Base-by-base conservation (phyloP, 1,140 invertebrate species). In the Pogonognathellus flavescens region DNA sequence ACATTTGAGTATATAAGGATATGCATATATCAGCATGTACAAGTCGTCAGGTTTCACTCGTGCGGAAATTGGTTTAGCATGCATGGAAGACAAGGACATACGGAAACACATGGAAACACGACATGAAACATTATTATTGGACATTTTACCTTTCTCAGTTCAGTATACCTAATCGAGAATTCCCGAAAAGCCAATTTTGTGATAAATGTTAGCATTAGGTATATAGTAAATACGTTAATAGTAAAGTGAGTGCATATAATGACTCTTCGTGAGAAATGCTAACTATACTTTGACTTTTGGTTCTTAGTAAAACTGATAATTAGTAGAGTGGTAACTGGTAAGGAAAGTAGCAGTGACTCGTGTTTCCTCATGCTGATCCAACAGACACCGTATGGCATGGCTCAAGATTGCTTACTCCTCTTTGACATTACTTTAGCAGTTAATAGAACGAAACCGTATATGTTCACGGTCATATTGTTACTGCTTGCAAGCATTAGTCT, bases 61-160 rank as follows among this genome's bases (percentile, higher is more conserved):
- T 72, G 66, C 66, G 66, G 66, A 72, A 72, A 72, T 72, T 72
- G 66, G 66, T 72, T 72, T 72, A 72, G 66, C 66, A 72, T 72
- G 31, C 22, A 72, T 31, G 66, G 16, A 72, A 5, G 25, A 25
- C 22, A 72, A 72, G 13, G 25, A 25, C 22, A 72, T 14, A 49
- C 11, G 66, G 66, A 72, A 49, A 62, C 59, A 72, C 8, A 22
- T 14, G 31, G 41, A 22, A 72, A 72, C 25, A 72, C 22, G 62
- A 70, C 66, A 72, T 14, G 66, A 72, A 72, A 49, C 31, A 72
- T 31, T 31, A 11, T 72, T 41, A 72, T 8, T 14, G n/a, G 16
- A 41, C 41, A 14, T 41, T 22, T 41, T 9, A 72, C 31, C 66
- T 49, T 57, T 57, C 53, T n/a, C 6, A 31, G 25, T 14, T 72